Percentiles rank a stretch among this genome's conserved stretches.
These are phyloP conservation scores for Hydrolagus colliei DNA, from an alignment of 2,797 vertebrate genomes.

Conservation along the genomic window DNA sequence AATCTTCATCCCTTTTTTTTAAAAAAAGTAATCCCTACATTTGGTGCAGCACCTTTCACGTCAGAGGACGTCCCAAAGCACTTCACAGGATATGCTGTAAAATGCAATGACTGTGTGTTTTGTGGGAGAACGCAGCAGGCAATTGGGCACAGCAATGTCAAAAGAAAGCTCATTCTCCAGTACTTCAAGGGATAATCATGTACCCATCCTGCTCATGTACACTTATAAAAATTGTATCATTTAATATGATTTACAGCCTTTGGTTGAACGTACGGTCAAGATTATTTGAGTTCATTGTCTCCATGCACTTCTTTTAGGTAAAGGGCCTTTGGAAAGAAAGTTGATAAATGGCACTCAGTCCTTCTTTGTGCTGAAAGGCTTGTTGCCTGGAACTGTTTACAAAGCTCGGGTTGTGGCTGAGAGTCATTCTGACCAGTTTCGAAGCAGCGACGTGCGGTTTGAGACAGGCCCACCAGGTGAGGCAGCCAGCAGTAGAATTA, in stretches of 20 bases:
- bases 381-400: conserved; percentile 86
- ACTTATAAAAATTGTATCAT: not conserved
- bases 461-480: conserved; percentile 86
- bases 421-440: conserved; percentile 68
- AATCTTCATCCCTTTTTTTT: no score
- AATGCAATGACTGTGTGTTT: no score
- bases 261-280: not conserved
- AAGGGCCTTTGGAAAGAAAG: conserved; percentile 87
- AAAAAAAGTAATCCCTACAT: no score
- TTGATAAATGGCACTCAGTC: conserved; percentile 82
- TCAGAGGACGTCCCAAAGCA: no score
- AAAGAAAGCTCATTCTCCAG: not conserved
- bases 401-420: conserved; percentile 83
- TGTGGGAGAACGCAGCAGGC: no score
- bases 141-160: no score
- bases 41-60: no score
- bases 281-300: conserved; percentile 63
- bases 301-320: conserved; percentile 77
- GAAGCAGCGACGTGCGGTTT: conserved; percentile 77
- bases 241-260: not conserved
- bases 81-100: no score
- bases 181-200: not conserved
- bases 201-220: not conserved
- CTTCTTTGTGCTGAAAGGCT: conserved; percentile 78
- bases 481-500: conserved; percentile 45